A percentile compares a stretch with the other conserved stretches of the same genome.
Evolutionary conservation across 2,113 vertebrate genomes (phyloP).

Genomic region (Equus przewalskii): DNA sequence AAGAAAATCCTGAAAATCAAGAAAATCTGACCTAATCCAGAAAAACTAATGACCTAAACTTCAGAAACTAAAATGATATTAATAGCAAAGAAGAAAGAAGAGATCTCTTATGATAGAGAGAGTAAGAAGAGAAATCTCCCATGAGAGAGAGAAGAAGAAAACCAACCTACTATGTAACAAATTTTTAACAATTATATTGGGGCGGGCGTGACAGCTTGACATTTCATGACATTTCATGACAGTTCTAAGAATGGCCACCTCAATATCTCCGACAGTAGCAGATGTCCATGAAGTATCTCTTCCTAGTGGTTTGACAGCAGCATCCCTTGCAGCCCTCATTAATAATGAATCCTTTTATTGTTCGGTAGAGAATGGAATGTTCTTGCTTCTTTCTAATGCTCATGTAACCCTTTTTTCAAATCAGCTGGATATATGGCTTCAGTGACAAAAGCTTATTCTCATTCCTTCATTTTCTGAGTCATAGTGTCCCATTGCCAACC

Average conservation of each 20-base stretch:
- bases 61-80: neutral
- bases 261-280: neutral
- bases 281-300: neutral
- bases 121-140: neutral
- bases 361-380: fast-evolving
- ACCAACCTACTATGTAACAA: neutral
- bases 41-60: neutral
- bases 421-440: neutral
- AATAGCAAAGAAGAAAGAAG: neutral
- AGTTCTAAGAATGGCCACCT: neutral
- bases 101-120: neutral
- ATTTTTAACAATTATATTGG: neutral
- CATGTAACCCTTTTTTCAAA: neutral
- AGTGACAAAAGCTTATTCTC: neutral
- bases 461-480: neutral
- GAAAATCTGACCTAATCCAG: neutral
- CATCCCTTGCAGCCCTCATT: neutral
- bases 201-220: neutral
- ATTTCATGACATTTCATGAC: neutral
- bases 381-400: neutral
- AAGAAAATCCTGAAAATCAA: no score
- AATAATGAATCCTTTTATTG: neutral
- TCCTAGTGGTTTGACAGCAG: neutral
- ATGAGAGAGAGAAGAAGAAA: neutral
- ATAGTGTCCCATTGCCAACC: no score